Evolutionary conservation across 2,888 invertebrate genomes (phyloP).

Genomic region (Theodoxus fluviatilis): DNA sequence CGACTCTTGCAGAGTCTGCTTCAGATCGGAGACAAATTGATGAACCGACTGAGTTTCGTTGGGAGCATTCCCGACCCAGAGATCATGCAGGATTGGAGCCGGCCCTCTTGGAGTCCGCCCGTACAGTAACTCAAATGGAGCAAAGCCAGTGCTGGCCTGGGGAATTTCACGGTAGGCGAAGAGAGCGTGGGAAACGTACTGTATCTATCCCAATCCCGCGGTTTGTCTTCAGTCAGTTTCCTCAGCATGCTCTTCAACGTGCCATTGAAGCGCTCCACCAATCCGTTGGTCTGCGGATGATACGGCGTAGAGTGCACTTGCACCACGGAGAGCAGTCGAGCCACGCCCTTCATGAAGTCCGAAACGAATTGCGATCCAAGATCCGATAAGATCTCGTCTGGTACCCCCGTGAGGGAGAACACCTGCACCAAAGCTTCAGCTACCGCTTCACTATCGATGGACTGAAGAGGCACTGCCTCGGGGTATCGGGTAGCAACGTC

Average conservation of each 20-base stretch:
- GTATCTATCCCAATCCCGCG: slow-evolving; percentile 38
- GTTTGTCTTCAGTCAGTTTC: slow-evolving; percentile 29
- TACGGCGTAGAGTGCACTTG: not conserved
- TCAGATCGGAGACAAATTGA: slow-evolving; percentile 37
- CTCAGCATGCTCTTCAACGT: slow-evolving; percentile 35
- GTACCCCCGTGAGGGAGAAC: slow-evolving; percentile 29
- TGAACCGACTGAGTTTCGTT: slow-evolving; percentile 32
- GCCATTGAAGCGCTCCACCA: slow-evolving; percentile 10
- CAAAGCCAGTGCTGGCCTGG: slow-evolving; percentile 24
- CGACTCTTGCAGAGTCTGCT: slow-evolving; percentile 32
- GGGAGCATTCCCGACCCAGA: slow-evolving; percentile 31
- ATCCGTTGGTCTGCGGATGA: slow-evolving; percentile 13
- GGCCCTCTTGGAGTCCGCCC: slow-evolving; percentile 32
- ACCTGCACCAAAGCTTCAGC: slow-evolving; percentile 37
- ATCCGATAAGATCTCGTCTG: slow-evolving; percentile 36
- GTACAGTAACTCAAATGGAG: slow-evolving; percentile 38
- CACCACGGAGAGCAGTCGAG: not conserved
- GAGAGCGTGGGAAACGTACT: slow-evolving; percentile 23
- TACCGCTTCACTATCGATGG: slow-evolving; percentile 32
- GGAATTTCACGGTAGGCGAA: slow-evolving; percentile 24
- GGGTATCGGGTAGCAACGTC: slow-evolving; percentile 37
- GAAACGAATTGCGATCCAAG: slow-evolving; percentile 38
- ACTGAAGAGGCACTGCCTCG: slow-evolving; percentile 28
- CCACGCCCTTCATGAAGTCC: no score
- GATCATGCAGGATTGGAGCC: slow-evolving; percentile 29